These are phyloP conservation scores for Artibeus lituratus DNA, from an alignment of 2,797 vertebrate species.

Conservation along the genomic window DNA sequence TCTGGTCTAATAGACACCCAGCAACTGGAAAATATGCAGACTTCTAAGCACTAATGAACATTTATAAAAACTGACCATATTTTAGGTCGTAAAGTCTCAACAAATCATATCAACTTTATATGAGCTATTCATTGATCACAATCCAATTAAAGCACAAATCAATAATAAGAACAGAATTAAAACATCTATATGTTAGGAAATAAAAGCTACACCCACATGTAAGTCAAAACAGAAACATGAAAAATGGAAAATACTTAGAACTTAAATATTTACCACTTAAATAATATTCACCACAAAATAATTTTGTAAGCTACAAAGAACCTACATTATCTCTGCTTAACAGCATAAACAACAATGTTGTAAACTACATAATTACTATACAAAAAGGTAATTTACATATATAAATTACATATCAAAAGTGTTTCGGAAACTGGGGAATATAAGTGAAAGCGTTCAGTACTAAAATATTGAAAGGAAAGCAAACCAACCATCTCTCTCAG, in stretches of 20 bases:
- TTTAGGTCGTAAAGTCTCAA: conserved; percentile 4
- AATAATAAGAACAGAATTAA: background rate
- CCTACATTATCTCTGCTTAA: background rate
- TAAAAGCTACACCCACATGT: background rate
- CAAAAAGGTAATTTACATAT: background rate
- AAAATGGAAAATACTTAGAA: conserved; percentile 6
- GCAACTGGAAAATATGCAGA: background rate
- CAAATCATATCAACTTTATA: background rate
- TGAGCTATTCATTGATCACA: background rate
- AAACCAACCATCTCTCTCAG: background rate
- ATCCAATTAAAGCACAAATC: conserved; percentile 1
- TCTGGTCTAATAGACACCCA: background rate
- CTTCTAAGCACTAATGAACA: background rate
- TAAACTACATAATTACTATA: background rate
- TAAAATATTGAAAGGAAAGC: conserved; percentile 1
- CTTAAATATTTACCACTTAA: background rate
- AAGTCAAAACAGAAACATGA: background rate
- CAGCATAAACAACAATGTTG: background rate
- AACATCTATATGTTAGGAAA: background rate
- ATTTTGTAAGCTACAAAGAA: background rate
- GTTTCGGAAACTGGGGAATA: background rate
- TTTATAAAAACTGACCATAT: background rate
- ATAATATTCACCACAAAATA: background rate
- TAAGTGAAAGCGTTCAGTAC: background rate
- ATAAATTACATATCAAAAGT: background rate